These are phyloP conservation scores for Leptobrachium leishanense DNA, from an alignment of 2,113 vertebrate species.

Conservation along the genomic window DNA sequence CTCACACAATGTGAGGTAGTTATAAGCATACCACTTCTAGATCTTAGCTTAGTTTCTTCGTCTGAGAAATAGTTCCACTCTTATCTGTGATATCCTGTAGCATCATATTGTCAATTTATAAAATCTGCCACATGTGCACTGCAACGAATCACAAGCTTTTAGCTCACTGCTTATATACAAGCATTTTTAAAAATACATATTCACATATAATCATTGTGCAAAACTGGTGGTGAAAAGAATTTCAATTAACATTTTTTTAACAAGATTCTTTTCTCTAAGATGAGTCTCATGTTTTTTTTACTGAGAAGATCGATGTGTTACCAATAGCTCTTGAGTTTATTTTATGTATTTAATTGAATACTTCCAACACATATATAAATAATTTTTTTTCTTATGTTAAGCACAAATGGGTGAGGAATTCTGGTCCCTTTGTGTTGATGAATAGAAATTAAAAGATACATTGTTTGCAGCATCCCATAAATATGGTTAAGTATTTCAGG, in stretches of 20 bases:
- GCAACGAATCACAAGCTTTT: too few relatives aligned
- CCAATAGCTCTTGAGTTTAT: not conserved
- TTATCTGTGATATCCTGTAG: too few relatives aligned
- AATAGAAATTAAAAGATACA: not conserved
- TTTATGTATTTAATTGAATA: constrained; percentile 27
- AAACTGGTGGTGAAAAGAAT: too few relatives aligned
- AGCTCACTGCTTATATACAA: too few relatives aligned
- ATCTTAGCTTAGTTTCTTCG: too few relatives aligned
- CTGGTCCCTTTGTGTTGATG: not conserved
- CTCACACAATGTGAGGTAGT: too few relatives aligned
- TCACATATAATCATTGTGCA: too few relatives aligned
- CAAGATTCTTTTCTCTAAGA: not conserved
- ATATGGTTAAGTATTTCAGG: constrained; percentile 3
- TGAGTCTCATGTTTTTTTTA: not conserved
- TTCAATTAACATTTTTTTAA: not conserved
- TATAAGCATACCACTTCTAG: too few relatives aligned
- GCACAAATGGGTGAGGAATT: constrained; percentile 3
- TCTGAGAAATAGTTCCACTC: too few relatives aligned
- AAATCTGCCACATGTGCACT: too few relatives aligned
- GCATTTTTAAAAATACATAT: too few relatives aligned
- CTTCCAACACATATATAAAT: not conserved
- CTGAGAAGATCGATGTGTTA: not conserved
- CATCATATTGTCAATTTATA: too few relatives aligned
- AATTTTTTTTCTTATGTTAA: not conserved
- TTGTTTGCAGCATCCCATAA: constrained; percentile 17